Evolutionary conservation across 2,888 invertebrate species (phyloP), one percentile per base, ranked within the genome.

Genomic region (Papilio gigon): DNA sequence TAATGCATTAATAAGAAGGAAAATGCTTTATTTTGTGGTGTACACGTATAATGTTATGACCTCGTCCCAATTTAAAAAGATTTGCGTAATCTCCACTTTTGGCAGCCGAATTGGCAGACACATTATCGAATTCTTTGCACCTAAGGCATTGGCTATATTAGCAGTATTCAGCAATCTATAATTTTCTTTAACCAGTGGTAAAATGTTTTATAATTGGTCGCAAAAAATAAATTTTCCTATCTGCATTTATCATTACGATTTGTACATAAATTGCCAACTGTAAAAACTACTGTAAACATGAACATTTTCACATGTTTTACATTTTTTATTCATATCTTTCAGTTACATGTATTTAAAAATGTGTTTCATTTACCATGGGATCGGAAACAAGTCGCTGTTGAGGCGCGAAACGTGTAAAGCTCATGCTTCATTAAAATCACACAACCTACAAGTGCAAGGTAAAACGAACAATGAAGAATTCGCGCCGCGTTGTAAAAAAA

Each of bases 391-490:
- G 4, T n/a, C 58, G 59, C 80, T 81, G 79, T 83, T 76, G 75
- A 77, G 78, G 75, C 75, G 76, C 76, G 76, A 77, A 77, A 72
- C 73, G 70, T 74, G 78, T 80, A 79, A 80, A 80, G 78, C 80
- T 77, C 72, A 74, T 76, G 71, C 72, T 78, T 83, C 81, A 85
- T 88, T 86, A 87, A 86, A 89, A 87, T 86, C 86, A 85, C 85
- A 86, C 85, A 80, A 83, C 80, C 80, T 81, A 77, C 79, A 80
- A 81, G 83, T 82, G 79, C 79, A 80, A 80, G 79, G 77, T 75
- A 83, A 81, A 77, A 78, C 85, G 84, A 87, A 89, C 88, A 89
- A 85, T 87, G 86, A 85, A 85, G 85, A 84, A 86, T 83, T 80
- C 83, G 81, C 77, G 78, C 79, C 81, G 78, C 78, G 80, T 80